A percentile compares a stretch with the other conserved stretches of the same genome.
Evolutionary conservation across 2,797 vertebrate species (phyloP).

Genomic region (Arctocebus calabarensis): DNA sequence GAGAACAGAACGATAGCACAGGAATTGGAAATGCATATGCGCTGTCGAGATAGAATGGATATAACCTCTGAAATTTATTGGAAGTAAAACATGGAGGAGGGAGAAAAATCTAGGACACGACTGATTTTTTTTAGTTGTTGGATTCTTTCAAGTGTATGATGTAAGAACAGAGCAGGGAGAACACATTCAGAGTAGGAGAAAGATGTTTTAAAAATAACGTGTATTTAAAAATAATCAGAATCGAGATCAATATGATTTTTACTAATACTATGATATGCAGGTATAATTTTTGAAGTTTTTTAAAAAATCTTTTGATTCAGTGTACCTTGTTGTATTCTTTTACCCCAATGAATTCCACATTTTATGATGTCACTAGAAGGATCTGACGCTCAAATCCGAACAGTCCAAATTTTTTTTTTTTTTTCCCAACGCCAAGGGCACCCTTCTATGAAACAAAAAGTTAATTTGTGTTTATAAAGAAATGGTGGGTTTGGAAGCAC

Average conservation of each 20-base stretch:
- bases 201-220: neutral
- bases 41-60: neutral
- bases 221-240: too few relatives aligned
- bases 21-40: neutral
- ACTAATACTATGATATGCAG: neutral
- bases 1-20: neutral
- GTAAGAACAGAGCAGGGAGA: neutral
- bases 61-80: neutral
- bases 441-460: neutral
- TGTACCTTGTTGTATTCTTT: neutral
- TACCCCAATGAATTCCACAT: neutral
- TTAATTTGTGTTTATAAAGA: neutral
- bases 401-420: too few relatives aligned
- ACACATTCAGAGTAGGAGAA: neutral
- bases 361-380: neutral
- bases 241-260: neutral
- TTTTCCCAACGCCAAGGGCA: neutral
- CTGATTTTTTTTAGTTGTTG: neutral
- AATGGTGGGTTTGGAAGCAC: neutral
- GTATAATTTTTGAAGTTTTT: neutral
- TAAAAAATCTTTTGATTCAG: neutral
- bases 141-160: neutral
- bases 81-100: neutral
- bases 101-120: neutral
- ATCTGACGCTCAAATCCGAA: neutral